Percentiles rank a stretch among this genome's conserved stretches.
These are phyloP conservation scores for Yponomeuta malinellus DNA, from an alignment of 2,888 invertebrate species.

Conservation along the genomic window DNA sequence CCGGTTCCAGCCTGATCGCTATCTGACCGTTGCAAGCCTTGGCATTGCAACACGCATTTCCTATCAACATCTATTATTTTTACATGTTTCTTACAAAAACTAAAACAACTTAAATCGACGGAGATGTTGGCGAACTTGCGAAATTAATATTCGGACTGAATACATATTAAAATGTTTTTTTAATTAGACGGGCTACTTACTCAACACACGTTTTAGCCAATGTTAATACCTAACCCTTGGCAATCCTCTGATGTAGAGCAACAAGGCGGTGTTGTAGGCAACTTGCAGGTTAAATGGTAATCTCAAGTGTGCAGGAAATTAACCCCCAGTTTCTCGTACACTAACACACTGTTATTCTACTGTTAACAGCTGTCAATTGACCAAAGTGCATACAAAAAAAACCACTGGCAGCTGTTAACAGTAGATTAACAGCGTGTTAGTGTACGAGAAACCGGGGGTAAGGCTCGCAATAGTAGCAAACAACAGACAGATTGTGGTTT, in stretches of 20 bases:
- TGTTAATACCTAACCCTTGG: not conserved
- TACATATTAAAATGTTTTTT: not conserved
- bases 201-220: not conserved
- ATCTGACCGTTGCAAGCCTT: constrained; percentile 15
- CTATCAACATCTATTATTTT: constrained; percentile 12
- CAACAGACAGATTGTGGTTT: not conserved
- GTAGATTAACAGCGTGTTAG: no score
- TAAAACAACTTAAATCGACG: not conserved
- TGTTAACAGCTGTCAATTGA: no score
- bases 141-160: not conserved
- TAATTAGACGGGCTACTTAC: not conserved
- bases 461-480: not conserved
- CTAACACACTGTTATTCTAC: no score
- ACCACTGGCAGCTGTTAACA: no score
- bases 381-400: no score
- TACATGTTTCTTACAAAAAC: not conserved
- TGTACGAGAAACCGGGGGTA: not conserved
- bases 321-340: no score
- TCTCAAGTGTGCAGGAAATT: not conserved
- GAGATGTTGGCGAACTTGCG: not conserved
- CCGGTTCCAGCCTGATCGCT: constrained; percentile 8
- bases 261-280: not conserved
- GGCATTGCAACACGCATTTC: constrained; percentile 20
- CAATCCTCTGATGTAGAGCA: not conserved
- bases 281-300: not conserved